Evolutionary conservation across 2,888 invertebrate species (phyloP).

Genomic region (Drosophila atripex): DNA sequence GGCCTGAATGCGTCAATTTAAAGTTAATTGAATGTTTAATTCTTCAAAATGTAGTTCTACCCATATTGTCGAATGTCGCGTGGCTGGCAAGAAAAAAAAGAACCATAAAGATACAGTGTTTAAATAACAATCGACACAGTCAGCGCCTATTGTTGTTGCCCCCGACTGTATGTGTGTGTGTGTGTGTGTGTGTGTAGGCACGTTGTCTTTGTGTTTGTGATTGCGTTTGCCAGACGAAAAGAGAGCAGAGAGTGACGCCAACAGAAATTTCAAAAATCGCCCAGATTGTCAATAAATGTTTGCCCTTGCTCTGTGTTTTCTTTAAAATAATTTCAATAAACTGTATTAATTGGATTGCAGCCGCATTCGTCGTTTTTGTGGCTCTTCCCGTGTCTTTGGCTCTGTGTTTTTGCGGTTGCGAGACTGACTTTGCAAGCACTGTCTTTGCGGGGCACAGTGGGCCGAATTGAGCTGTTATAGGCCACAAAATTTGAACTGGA

Average conservation of each 20-base stretch:
- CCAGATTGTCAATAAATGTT: constrained; percentile 34
- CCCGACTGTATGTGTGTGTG: constrained; percentile 64
- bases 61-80: constrained; percentile 21
- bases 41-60: neutral
- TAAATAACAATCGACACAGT: constrained; percentile 53
- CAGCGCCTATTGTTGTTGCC: constrained; percentile 51
- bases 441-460: constrained; percentile 29
- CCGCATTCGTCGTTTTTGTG: constrained; percentile 46
- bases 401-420: constrained; percentile 22
- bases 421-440: constrained; percentile 34
- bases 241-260: constrained; percentile 62
- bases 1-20: neutral
- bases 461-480: neutral
- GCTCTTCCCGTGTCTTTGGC: constrained; percentile 32
- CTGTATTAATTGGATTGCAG: constrained; percentile 64
- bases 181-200: constrained; percentile 72
- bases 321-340: neutral
- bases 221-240: constrained; percentile 59
- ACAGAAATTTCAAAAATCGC: constrained; percentile 58
- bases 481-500: neutral
- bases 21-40: constrained; percentile 1
- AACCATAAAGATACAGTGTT: constrained; percentile 16
- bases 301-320: neutral
- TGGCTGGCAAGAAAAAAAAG: constrained; percentile 37
- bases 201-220: constrained; percentile 70